phyloP scores from a whole-genome alignment of 2,797 vertebrate species.

The Gastrophryne carolinensis region DNA sequence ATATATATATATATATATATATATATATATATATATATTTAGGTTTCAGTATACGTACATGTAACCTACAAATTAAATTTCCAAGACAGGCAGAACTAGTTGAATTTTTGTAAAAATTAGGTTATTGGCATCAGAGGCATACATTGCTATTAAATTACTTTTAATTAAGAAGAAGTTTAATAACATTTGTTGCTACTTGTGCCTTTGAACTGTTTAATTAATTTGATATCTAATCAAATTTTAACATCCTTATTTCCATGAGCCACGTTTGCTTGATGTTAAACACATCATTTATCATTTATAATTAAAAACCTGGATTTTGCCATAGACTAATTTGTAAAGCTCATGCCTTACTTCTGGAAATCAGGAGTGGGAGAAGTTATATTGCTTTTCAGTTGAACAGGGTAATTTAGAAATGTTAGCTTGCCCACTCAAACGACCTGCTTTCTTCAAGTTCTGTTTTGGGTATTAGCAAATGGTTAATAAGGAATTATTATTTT shows the following conservation, averaged over 20 bases:
- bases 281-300: conserved; percentile 48
- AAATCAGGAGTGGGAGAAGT: not conserved
- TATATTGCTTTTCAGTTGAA: not conserved
- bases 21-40: no score
- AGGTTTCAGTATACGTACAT: no score
- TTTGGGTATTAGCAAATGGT: no score
- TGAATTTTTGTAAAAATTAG: not conserved
- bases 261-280: conserved; percentile 44
- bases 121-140: conserved; percentile 29
- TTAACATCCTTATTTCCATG: conserved; percentile 34
- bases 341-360: not conserved
- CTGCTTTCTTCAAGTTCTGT: not conserved
- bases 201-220: conserved; percentile 52
- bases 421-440: no score
- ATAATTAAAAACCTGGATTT: conserved; percentile 44
- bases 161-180: conserved; percentile 49
- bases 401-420: not conserved
- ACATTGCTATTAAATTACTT: conserved; percentile 15
- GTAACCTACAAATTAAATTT: not conserved
- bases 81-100: not conserved
- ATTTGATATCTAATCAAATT: conserved; percentile 39
- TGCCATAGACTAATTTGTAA: conserved; percentile 21
- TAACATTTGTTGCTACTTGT: conserved; percentile 37
- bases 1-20: no score
- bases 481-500: no score